Evolutionary conservation across 37 sponge, comb jelly and placozoan genomes (phyloP).

Genomic region (Axinella damicornis): DNA sequence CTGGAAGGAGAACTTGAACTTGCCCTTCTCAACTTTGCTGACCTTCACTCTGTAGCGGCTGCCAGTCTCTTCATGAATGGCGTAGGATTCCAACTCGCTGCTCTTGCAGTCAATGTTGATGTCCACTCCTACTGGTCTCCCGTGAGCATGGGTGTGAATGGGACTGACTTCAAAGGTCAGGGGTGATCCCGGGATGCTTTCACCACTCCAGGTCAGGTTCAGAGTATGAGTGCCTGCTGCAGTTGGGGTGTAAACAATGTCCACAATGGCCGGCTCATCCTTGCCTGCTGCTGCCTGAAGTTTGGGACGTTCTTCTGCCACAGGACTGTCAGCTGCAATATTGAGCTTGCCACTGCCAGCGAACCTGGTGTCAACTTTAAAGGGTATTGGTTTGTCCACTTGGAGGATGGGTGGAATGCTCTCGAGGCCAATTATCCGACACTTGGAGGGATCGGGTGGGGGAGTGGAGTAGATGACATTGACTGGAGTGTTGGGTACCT

Average conservation of each 20-base stretch:
- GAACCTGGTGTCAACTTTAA: constrained; percentile 61
- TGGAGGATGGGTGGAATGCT: constrained; percentile 24
- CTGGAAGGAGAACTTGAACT: constrained; percentile 35
- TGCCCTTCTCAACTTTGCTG: constrained; percentile 40
- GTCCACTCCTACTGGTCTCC: constrained; percentile 39
- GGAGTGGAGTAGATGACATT: constrained; percentile 32
- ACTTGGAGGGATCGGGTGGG: constrained; percentile 46
- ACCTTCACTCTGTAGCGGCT: constrained; percentile 55
- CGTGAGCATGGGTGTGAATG: constrained; percentile 25
- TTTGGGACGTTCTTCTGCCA: constrained; percentile 26
- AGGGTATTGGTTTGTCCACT: constrained; percentile 32
- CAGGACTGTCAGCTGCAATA: constrained; percentile 26
- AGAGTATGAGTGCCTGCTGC: constrained; percentile 65
- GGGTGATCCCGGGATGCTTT: constrained; percentile 67
- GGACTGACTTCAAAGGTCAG: constrained; percentile 50
- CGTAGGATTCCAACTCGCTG: constrained; percentile 55
- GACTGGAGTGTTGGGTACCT: constrained; percentile 63
- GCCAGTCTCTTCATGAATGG: constrained; percentile 38
- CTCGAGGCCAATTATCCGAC: constrained; percentile 55
- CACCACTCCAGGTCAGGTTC: constrained; percentile 55
- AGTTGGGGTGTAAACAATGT: constrained; percentile 64
- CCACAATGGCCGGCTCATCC: constrained; percentile 27
- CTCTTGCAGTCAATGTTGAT: constrained; percentile 34
- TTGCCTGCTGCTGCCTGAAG: neutral
- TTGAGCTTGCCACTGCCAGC: constrained; percentile 70